Percentiles rank a stretch among this genome's conserved stretches.
These are phyloP conservation scores for Barbus barbus DNA, from an alignment of 2,113 vertebrate genomes.

Conservation along the genomic window DNA sequence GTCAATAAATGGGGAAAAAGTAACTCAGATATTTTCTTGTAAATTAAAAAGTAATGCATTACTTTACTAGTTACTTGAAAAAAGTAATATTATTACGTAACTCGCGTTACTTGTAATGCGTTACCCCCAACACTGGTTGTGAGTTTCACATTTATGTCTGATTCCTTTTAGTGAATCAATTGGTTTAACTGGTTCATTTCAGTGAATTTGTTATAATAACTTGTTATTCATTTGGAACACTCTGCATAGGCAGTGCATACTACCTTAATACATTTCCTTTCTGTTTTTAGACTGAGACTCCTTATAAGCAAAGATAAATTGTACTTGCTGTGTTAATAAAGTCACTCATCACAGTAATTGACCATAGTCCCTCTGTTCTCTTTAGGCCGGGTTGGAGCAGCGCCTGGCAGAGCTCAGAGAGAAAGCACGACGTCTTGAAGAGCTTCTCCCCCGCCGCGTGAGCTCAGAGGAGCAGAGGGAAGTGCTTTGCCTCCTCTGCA, in stretches of 20 bases:
- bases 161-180: background rate
- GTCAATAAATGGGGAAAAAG: too few relatives aligned
- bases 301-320: background rate
- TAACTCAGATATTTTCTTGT: too few relatives aligned
- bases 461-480: conserved; percentile 84
- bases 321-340: background rate
- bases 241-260: background rate
- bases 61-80: too few relatives aligned
- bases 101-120: too few relatives aligned
- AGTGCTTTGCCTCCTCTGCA: conserved; percentile 84
- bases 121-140: too few relatives aligned
- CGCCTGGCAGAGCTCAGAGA: conserved; percentile 75
- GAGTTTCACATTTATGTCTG: background rate
- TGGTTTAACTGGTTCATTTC: background rate
- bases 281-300: background rate
- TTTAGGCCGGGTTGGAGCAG: conserved; percentile 76
- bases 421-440: conserved; percentile 74
- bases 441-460: conserved; percentile 76
- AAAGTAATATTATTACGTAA: too few relatives aligned
- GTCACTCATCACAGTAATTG: background rate
- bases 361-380: background rate
- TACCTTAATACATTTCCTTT: background rate
- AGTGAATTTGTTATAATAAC: too few relatives aligned
- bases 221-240: background rate
- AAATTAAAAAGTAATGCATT: too few relatives aligned